Evolutionary conservation across 1,140 invertebrate genomes (phyloP), one percentile per base, ranked within the genome.

Genomic region (Pollicipes pollicipes): DNA sequence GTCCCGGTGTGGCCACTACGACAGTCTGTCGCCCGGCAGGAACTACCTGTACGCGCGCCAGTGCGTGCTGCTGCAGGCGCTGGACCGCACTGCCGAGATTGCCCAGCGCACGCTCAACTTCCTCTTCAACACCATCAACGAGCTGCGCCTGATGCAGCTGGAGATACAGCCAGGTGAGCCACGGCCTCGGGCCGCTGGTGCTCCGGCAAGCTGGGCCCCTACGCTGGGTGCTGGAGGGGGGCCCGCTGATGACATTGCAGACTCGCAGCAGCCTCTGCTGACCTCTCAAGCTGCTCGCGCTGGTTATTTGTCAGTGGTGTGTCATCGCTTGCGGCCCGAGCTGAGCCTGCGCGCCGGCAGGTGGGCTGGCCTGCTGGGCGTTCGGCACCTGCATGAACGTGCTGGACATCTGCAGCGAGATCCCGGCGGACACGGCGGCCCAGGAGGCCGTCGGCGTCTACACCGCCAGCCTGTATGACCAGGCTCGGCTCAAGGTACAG

Each of bases 31-130:
- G 45, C n/a, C n/a, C n/a, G n/a, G n/a, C 17, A 84, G 95, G 72
- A 95, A 92, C 80, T 97, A 97, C 82, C 83, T 98, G 72, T 97
- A 96, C 80, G 88, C 92, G 75, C 85, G 94, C 75, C 95, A 98
- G 82, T 91, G 91, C 80, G 86, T 90, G 74, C 86, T 95, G 83
- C 83, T 96, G 74, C 80, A 94, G 73, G 81, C 88, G 73, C 83
- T 87, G 69, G 86, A 85, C 74, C 88, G 89, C 80, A 86, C 89
- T 72, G 90, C 87, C 85, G 90, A 93, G 88, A 86, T 95, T 74
- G 90, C 91, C 10, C 86, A 90, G 76, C 83, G 92, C 71, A 90
- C 91, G 75, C 82, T 95, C 74, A 86, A 87, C 30, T 95, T 93
- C 78, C 84, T 95, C 69, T 90, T 94, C 77, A 92, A 90, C 75